phyloP scores from a whole-genome alignment of 2,888 invertebrate genomes.

The Dicranocentrus wangi region DNA sequence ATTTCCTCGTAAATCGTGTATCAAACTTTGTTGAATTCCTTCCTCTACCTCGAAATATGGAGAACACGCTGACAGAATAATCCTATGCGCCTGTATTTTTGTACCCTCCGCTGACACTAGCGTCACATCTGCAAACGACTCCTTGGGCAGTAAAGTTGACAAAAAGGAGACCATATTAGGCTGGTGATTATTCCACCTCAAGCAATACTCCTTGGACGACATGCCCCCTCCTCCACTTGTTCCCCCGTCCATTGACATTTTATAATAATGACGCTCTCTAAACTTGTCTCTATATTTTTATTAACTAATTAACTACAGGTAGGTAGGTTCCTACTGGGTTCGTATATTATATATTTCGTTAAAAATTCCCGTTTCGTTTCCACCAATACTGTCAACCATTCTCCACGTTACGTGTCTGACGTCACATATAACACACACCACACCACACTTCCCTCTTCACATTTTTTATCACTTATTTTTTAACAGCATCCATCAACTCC shows the following conservation, averaged over 20 bases:
- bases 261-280: neutral
- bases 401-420: neutral
- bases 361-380: neutral
- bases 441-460: neutral
- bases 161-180: slow-evolving; percentile 93
- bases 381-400: neutral
- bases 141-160: slow-evolving; percentile 86
- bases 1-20: neutral
- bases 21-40: too few relatives aligned
- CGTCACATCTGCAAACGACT: slow-evolving; percentile 91
- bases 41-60: slow-evolving; percentile 88
- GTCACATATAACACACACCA: neutral
- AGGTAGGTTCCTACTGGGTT: neutral
- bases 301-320: neutral
- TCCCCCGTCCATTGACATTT: slow-evolving; percentile 47
- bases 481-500: too few relatives aligned
- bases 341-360: neutral
- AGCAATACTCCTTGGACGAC: slow-evolving; percentile 79
- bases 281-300: neutral
- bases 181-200: slow-evolving; percentile 95
- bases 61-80: slow-evolving; percentile 92
- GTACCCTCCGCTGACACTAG: slow-evolving; percentile 89
- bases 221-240: slow-evolving; percentile 43
- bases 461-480: too few relatives aligned
- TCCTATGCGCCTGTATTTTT: slow-evolving; percentile 90